These are phyloP conservation scores for Aurelia sp. DNA, from an alignment of 30 jellyfish, hydroid and myxozoan genomes.

Conservation along the genomic window DNA sequence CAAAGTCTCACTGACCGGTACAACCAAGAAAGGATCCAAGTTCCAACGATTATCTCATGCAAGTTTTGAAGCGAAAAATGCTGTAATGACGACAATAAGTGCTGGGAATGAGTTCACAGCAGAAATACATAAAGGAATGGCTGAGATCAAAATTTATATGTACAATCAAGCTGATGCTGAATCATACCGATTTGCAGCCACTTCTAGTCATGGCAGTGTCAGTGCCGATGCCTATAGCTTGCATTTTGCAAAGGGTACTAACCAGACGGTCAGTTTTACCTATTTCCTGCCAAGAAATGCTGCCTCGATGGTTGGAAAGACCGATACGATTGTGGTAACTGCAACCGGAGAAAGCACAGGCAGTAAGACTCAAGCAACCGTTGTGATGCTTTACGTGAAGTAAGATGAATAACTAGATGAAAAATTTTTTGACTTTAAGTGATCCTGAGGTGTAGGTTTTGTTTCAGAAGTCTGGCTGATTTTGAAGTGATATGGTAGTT, in stretches of 20 bases:
- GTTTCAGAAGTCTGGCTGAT: too few species aligned
- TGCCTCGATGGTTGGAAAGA: conserved; percentile 32
- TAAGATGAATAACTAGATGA: not conserved
- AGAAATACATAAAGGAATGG: conserved; percentile 5
- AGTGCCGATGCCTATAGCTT: not conserved
- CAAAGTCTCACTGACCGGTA: conserved; percentile 47
- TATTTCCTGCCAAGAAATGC: conserved; percentile 12
- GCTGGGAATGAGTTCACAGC: conserved; percentile 75
- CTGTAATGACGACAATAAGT: conserved; percentile 7
- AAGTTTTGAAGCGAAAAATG: conserved; percentile 34
- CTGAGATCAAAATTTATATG: conserved; percentile 10
- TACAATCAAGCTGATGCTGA: conserved; percentile 41
- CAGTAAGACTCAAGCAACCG: conserved; percentile 3
- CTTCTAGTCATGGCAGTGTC: conserved; percentile 40
- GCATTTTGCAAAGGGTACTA: conserved; percentile 12
- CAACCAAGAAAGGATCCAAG: conserved; percentile 42
- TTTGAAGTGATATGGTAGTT: too few species aligned
- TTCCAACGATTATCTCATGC: conserved; percentile 77
- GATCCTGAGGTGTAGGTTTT: too few species aligned
- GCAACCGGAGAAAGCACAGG: conserved; percentile 16
- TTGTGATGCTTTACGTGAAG: conserved; percentile 33
- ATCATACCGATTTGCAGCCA: conserved; percentile 17
- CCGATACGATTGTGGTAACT: conserved; percentile 2
- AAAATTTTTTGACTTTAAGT: not conserved
- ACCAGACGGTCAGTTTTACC: conserved; percentile 10